These are phyloP conservation scores for Drosophila eugracilis DNA, from an alignment of 1,140 invertebrate species.

Conservation along the genomic window DNA sequence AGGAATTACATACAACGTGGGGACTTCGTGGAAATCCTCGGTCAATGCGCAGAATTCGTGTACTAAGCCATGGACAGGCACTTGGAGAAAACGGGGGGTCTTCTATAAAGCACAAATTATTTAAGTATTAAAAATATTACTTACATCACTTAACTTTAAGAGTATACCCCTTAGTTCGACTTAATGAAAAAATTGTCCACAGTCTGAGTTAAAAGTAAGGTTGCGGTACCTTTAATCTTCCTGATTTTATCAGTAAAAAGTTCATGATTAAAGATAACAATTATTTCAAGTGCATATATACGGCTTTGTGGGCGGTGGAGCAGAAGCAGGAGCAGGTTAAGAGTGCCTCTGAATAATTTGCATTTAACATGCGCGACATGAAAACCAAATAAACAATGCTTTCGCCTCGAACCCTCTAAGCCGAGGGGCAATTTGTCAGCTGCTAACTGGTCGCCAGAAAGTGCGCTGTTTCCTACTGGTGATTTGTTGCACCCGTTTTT, in stretches of 20 bases:
- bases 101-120: too few relatives aligned
- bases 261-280: not conserved
- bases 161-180: too few relatives aligned
- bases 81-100: not conserved
- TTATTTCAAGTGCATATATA: slow-evolving; percentile 23
- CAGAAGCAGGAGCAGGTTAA: slow-evolving; percentile 50
- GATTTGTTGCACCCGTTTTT: slow-evolving; percentile 81
- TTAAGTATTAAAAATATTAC: not conserved
- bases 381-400: slow-evolving; percentile 78
- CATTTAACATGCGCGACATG: slow-evolving; percentile 82
- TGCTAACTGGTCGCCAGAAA: slow-evolving; percentile 66
- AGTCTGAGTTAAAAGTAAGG: too few relatives aligned
- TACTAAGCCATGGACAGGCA: slow-evolving; percentile 34
- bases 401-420: slow-evolving; percentile 20
- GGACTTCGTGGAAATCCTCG: slow-evolving; percentile 53
- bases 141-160: too few relatives aligned
- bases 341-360: slow-evolving; percentile 74
- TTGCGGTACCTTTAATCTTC: too few relatives aligned
- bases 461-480: slow-evolving; percentile 63
- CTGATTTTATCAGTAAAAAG: too few relatives aligned
- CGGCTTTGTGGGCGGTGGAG: slow-evolving; percentile 14
- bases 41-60: slow-evolving; percentile 64
- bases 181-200: too few relatives aligned
- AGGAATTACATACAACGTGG: slow-evolving; percentile 72
- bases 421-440: slow-evolving; percentile 75